Conservation (phyloP, 2,797 vertebrate genomes). For the Ispidina lecontei region DNA sequence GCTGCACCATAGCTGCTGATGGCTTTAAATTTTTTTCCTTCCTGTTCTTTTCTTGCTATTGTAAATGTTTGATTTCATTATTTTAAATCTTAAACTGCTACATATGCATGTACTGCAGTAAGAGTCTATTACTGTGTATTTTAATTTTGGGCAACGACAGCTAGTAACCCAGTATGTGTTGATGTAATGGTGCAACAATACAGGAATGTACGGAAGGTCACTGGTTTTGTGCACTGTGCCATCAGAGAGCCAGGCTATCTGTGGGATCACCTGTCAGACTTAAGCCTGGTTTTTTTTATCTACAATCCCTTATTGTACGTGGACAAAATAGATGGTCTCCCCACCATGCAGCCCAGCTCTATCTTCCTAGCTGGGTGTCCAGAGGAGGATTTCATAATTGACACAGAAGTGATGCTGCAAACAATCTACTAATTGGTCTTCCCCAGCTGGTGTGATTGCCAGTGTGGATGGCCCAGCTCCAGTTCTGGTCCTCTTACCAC, state of each 20-base stretch:
- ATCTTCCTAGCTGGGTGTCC: not conserved
- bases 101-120: not conserved
- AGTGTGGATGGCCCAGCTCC: not conserved
- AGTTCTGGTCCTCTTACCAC: not conserved
- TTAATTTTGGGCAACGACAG: not conserved
- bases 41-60: not conserved
- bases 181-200: not conserved
- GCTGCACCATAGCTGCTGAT: not conserved
- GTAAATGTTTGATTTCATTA: not conserved
- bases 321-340: fast-evolving
- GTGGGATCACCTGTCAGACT: not conserved
- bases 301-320: not conserved
- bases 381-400: not conserved
- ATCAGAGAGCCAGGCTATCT: not conserved
- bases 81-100: not conserved
- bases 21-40: not conserved
- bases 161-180: not conserved
- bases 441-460: not conserved
- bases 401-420: not conserved
- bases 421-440: not conserved
- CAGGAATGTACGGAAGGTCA: not conserved
- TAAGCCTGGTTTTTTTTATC: not conserved
- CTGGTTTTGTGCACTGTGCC: not conserved
- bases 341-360: not conserved
- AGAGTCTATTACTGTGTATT: not conserved